phyloP scores from a whole-genome alignment of 2,888 invertebrate species.

The Tetranychus piercei region DNA sequence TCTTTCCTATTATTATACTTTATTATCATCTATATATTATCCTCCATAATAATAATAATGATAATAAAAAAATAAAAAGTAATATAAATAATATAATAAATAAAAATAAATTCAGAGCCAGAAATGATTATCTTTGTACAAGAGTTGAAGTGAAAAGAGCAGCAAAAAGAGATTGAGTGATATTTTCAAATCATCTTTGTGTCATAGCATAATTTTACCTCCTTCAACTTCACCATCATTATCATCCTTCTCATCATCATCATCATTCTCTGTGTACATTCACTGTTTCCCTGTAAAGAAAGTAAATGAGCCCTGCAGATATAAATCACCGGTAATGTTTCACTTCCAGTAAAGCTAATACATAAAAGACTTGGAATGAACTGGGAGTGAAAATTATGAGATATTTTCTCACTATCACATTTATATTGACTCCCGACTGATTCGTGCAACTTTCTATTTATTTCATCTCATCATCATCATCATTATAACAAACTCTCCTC shows the following conservation, averaged over 20 bases:
- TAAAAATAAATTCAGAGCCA: not conserved
- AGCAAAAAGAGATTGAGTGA: not conserved
- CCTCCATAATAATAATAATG: not conserved
- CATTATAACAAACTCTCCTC: not conserved
- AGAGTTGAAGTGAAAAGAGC: not conserved
- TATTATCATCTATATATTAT: not conserved
- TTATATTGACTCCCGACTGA: constrained; percentile 1
- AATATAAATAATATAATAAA: not conserved
- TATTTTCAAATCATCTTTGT: not conserved
- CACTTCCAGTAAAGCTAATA: not conserved
- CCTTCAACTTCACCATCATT: not conserved
- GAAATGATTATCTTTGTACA: not conserved
- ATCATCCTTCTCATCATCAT: not conserved
- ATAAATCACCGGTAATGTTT: constrained; percentile 1
- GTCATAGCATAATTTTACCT: not conserved
- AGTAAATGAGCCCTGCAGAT: constrained; percentile 1
- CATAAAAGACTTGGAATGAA: not conserved
- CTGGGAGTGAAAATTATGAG: not conserved
- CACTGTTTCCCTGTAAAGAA: not conserved
- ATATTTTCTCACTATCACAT: not conserved
- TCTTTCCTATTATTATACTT: not conserved
- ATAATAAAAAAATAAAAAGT: not conserved
- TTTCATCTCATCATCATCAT: not conserved
- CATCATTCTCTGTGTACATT: not conserved
- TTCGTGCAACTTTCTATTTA: not conserved